Evolutionary conservation across 2,113 vertebrate genomes (phyloP).

Genomic region (Orcinus orca): DNA sequence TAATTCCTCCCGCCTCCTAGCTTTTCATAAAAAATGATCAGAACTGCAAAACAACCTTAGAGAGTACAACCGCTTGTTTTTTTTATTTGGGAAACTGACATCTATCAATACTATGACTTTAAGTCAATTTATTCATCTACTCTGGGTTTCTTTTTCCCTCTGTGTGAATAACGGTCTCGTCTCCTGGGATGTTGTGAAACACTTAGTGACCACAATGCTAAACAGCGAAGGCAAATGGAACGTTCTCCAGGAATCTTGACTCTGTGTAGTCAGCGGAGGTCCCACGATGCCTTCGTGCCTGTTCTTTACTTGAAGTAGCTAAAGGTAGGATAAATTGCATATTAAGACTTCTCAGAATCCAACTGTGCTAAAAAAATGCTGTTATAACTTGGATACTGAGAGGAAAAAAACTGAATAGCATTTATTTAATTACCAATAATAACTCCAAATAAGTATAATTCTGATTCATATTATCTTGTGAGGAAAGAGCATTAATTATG

Average conservation of each 20-base stretch:
- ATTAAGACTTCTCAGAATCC: neutral
- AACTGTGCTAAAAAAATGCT: neutral
- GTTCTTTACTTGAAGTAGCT: neutral
- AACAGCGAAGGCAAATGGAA: neutral
- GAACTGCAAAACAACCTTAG: neutral
- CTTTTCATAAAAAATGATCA: neutral
- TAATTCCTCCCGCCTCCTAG: neutral
- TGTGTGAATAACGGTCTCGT: neutral
- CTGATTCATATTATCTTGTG: constrained; percentile 22
- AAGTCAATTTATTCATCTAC: neutral
- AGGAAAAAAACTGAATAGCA: neutral
- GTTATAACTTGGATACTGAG: neutral
- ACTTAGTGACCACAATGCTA: neutral
- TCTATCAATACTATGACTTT: neutral
- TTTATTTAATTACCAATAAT: constrained; percentile 46
- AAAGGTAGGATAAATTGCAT: neutral
- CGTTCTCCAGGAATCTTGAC: neutral
- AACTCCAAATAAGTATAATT: constrained; percentile 51
- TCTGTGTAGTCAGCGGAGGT: neutral
- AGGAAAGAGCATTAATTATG: neutral
- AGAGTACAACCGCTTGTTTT: neutral
- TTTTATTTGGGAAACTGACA: neutral
- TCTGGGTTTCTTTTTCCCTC: neutral
- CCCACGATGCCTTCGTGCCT: neutral
- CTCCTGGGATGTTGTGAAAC: neutral